Evolutionary conservation across 2,113 vertebrate species (phyloP).

Genomic region (Meleagris gallopavo): DNA sequence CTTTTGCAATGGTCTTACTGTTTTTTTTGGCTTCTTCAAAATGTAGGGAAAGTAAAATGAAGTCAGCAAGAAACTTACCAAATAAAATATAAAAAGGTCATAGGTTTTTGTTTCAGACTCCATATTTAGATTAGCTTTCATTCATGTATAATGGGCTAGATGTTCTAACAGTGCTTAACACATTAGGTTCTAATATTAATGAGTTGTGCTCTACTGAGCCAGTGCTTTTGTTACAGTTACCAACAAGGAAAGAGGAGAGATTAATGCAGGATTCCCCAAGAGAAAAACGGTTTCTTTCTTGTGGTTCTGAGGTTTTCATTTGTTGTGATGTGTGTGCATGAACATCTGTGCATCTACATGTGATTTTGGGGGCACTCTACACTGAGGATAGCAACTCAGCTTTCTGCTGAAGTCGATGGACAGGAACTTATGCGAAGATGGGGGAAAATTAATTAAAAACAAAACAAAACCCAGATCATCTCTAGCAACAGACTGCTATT

Average conservation of each 20-base stretch:
- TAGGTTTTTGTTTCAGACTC: constrained; percentile 50
- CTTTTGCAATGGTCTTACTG: not conserved
- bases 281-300: not conserved
- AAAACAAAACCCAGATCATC: not conserved
- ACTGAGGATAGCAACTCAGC: not conserved
- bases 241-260: not conserved
- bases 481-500: not conserved
- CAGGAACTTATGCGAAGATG: not conserved
- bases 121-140: constrained; percentile 52
- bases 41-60: constrained; percentile 48
- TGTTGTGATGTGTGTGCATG: rapidly evolving
- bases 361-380: not conserved
- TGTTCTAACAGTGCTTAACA: constrained; percentile 41
- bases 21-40: constrained; percentile 6
- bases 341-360: not conserved
- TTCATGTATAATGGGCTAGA: constrained; percentile 6
- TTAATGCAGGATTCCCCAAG: not conserved
- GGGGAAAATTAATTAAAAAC: not conserved
- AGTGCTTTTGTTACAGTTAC: constrained; percentile 11
- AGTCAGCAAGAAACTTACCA: constrained; percentile 28
- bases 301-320: not conserved
- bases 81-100: constrained; percentile 24
- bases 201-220: constrained; percentile 4
- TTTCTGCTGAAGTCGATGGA: not conserved
- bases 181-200: constrained; percentile 24